Conservation (phyloP, 2,888 invertebrate genomes). For the Athalia rosae region DNA sequence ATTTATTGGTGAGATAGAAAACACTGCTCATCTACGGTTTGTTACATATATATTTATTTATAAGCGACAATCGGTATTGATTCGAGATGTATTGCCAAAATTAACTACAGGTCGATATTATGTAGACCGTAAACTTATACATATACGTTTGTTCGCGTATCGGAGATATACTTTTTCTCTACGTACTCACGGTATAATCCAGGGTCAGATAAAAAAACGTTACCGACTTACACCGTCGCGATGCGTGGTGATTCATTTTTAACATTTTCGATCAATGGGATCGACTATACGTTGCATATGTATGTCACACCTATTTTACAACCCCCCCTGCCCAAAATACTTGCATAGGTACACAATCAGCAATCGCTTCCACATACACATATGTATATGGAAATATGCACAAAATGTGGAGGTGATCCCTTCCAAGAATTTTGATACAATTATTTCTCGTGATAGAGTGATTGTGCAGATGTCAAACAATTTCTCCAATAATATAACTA, state of each 20-base stretch:
- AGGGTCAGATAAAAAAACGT: slow-evolving; percentile 3
- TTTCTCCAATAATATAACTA: too few species aligned
- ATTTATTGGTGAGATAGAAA: slow-evolving; percentile 24
- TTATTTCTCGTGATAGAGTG: too few species aligned
- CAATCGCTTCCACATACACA: too few species aligned
- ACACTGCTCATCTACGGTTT: slow-evolving; percentile 9
- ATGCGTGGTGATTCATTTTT: slow-evolving; percentile 16
- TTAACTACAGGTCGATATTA: slow-evolving; percentile 36
- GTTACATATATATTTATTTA: slow-evolving; percentile 10
- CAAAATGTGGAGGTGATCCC: too few species aligned
- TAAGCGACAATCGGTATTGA: slow-evolving; percentile 40
- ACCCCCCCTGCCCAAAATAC: too few species aligned
- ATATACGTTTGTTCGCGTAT: neutral
- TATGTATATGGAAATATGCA: too few species aligned
- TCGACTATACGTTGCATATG: neutral
- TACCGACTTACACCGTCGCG: neutral
- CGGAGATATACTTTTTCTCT: slow-evolving; percentile 29
- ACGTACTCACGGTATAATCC: slow-evolving; percentile 13
- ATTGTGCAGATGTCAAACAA: too few species aligned
- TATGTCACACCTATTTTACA: too few species aligned
- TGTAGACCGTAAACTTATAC: slow-evolving; percentile 3
- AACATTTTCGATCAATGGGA: slow-evolving; percentile 17
- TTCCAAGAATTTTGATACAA: too few species aligned
- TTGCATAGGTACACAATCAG: too few species aligned
- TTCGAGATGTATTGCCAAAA: slow-evolving; percentile 38